phyloP scores from a whole-genome alignment of 2,113 vertebrate genomes.

The Nothoprocta perdicaria region DNA sequence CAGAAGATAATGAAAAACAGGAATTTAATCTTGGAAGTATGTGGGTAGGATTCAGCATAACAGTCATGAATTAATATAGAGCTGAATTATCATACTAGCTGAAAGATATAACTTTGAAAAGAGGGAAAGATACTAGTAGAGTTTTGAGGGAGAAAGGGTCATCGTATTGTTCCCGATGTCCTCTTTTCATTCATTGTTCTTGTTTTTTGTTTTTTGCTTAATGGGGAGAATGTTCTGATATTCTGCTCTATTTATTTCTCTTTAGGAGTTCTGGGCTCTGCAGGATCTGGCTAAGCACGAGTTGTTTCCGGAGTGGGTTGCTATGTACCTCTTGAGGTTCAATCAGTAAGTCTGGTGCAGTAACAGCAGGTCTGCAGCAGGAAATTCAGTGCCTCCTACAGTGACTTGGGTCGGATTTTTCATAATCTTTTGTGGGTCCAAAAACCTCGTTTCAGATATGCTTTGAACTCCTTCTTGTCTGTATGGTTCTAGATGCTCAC shows the following conservation, averaged over 20 bases:
- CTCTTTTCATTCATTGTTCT: background rate
- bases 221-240: background rate
- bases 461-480: background rate
- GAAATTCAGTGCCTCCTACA: background rate
- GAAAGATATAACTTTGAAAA: background rate
- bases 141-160: background rate
- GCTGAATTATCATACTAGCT: background rate
- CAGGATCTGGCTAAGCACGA: slow-evolving; percentile 74
- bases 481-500: background rate
- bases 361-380: background rate
- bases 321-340: slow-evolving; percentile 78
- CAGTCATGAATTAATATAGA: background rate
- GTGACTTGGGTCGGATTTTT: background rate
- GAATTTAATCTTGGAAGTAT: background rate
- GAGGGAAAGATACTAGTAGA: background rate
- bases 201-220: background rate
- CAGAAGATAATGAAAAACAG: background rate
- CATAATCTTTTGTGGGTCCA: background rate
- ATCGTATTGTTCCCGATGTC: background rate
- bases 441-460: background rate
- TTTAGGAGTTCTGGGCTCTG: slow-evolving; percentile 81
- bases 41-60: background rate
- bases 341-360: slow-evolving; percentile 62
- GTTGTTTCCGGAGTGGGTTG: slow-evolving; percentile 80
- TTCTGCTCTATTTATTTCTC: background rate